These are phyloP conservation scores for Probaryconus sp. DNA, from an alignment of 1,140 invertebrate species.

Conservation along the genomic window DNA sequence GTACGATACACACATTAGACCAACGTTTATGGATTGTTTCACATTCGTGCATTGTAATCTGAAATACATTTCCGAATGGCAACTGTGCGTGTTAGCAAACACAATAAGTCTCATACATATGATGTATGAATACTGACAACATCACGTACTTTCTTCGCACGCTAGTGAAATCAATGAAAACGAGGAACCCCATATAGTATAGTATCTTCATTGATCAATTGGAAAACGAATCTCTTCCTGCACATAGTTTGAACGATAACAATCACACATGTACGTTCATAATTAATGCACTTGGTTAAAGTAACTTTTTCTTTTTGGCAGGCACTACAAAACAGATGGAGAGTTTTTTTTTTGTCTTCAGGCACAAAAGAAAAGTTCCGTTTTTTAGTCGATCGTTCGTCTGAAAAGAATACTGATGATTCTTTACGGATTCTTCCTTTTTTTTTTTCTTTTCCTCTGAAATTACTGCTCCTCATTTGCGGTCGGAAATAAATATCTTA, in stretches of 20 bases:
- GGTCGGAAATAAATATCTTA: background rate
- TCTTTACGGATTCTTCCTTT: too few species aligned
- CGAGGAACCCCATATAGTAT: constrained; percentile 48
- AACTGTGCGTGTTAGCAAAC: constrained; percentile 39
- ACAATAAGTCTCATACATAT: constrained; percentile 39
- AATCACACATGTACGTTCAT: constrained; percentile 21
- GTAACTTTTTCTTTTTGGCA: constrained; percentile 13
- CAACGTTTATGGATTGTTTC: constrained; percentile 40
- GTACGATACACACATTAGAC: constrained; percentile 12
- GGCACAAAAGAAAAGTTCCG: too few species aligned
- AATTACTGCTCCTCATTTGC: too few species aligned
- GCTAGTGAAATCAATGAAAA: constrained; percentile 68
- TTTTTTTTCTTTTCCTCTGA: too few species aligned
- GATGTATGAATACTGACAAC: constrained; percentile 47
- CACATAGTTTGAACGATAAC: constrained; percentile 25
- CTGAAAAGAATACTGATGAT: too few species aligned
- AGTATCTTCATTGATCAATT: constrained; percentile 43
- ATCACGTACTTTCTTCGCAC: constrained; percentile 53
- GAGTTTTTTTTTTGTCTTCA: too few species aligned
- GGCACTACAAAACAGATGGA: too few species aligned
- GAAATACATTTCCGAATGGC: constrained; percentile 13
- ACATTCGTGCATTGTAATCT: constrained; percentile 27
- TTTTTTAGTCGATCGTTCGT: too few species aligned
- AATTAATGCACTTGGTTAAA: constrained; percentile 13
- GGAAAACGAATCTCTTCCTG: constrained; percentile 43